These are phyloP conservation scores for Oxygymnocypris stewartii DNA, from an alignment of 2,113 vertebrate species.

Conservation along the genomic window DNA sequence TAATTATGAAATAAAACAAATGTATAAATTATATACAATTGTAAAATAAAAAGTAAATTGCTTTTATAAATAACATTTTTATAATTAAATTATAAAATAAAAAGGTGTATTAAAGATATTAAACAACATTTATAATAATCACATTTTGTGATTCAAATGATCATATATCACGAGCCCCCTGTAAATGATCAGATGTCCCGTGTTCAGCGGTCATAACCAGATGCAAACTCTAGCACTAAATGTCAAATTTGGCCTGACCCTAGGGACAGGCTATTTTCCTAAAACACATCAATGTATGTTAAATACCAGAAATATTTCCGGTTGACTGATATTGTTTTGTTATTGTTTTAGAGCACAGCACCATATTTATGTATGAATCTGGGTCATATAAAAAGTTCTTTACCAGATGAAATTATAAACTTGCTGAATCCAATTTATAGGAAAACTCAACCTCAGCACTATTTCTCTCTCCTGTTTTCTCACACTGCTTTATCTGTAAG, in stretches of 20 bases:
- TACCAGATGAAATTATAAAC: slow-evolving; percentile 40
- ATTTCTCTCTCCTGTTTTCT: slow-evolving; percentile 25
- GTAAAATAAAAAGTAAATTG: no score
- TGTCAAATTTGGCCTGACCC: no score
- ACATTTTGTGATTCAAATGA: no score
- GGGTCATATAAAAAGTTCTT: not conserved
- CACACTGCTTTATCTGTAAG: slow-evolving; percentile 3
- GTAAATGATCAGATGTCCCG: not conserved
- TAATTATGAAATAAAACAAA: no score
- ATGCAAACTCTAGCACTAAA: not conserved
- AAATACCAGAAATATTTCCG: not conserved
- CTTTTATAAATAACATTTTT: no score
- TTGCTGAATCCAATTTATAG: slow-evolving; percentile 44
- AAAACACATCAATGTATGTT: not conserved
- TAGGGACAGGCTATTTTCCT: no score
- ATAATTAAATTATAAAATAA: no score
- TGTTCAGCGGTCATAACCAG: not conserved
- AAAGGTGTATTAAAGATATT: no score
- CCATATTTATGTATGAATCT: slow-evolving; percentile 10
- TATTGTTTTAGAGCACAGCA: not conserved
- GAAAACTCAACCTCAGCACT: slow-evolving; percentile 58
- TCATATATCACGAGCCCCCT: not conserved
- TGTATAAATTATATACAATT: no score
- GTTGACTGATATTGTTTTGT: not conserved
- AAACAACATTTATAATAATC: no score